Evolutionary conservation across 1,140 invertebrate genomes (phyloP).

Genomic region (Chionoecetes opilio): DNA sequence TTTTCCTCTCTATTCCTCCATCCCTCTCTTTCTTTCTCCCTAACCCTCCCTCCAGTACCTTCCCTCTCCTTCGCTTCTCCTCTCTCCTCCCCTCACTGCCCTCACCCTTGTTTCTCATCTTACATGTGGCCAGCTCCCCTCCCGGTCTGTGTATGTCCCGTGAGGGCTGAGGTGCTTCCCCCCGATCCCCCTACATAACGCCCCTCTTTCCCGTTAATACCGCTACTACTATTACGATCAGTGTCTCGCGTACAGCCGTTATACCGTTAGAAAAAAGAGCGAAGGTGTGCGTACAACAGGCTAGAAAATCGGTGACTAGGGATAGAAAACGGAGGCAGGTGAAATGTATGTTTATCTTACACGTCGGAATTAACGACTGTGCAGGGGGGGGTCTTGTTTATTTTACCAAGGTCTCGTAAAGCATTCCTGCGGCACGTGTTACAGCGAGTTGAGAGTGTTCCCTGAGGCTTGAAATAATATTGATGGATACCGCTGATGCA

Average conservation of each 20-base stretch:
- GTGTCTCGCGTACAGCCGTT: too few relatives aligned
- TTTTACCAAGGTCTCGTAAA: background rate
- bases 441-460: background rate
- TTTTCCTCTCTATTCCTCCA: too few relatives aligned
- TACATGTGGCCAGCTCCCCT: background rate
- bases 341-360: background rate
- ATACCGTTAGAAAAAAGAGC: too few relatives aligned
- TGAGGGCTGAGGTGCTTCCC: too few relatives aligned
- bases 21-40: background rate
- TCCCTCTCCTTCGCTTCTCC: constrained; percentile 34
- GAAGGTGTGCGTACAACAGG: too few relatives aligned
- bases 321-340: too few relatives aligned
- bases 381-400: background rate
- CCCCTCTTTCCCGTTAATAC: too few relatives aligned
- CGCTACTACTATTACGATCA: too few relatives aligned
- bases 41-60: background rate
- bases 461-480: background rate
- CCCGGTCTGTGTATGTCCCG: background rate
- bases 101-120: constrained; percentile 48
- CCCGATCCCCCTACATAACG: too few relatives aligned
- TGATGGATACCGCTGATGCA: background rate
- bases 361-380: background rate
- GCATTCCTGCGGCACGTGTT: background rate
- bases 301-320: too few relatives aligned
- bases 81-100: background rate